Conservation (phyloP, 2,113 vertebrate genomes). For the Bucco capensis region DNA sequence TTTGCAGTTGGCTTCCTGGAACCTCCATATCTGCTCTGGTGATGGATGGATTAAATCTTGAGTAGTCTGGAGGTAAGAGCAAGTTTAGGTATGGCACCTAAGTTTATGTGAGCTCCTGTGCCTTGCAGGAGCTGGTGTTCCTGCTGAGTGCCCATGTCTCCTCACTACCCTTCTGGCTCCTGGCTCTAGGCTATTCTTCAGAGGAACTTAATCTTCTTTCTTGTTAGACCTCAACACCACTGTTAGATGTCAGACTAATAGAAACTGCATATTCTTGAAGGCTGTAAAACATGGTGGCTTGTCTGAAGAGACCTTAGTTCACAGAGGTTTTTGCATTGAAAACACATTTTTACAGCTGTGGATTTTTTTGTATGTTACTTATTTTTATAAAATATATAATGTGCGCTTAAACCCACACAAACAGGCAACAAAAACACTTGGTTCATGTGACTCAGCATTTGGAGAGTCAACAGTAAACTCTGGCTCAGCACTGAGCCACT, state of each 20-base stretch:
- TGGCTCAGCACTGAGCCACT: not conserved
- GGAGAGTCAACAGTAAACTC: not conserved
- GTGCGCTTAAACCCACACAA: not conserved
- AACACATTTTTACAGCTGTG: not conserved
- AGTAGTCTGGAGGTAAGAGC: not conserved
- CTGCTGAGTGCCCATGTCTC: not conserved
- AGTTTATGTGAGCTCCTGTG: too few species aligned
- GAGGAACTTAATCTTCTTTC: not conserved
- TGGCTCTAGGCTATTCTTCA: too few species aligned
- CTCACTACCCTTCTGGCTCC: not conserved
- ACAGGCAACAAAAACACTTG: not conserved
- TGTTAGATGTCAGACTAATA: not conserved
- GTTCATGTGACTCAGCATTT: not conserved
- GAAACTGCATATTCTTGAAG: not conserved
- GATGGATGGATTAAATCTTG: not conserved
- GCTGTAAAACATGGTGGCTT: not conserved
- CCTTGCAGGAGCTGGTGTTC: too few species aligned
- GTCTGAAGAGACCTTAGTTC: not conserved
- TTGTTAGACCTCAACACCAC: not conserved
- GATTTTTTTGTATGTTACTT: not conserved
- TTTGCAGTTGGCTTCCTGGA: not conserved
- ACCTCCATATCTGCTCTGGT: not conserved
- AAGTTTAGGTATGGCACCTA: too few species aligned
- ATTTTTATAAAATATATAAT: not conserved
- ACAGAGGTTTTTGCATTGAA: not conserved